phyloP scores from a whole-genome alignment of 2,888 invertebrate genomes.

The Danaus chrysippus region DNA sequence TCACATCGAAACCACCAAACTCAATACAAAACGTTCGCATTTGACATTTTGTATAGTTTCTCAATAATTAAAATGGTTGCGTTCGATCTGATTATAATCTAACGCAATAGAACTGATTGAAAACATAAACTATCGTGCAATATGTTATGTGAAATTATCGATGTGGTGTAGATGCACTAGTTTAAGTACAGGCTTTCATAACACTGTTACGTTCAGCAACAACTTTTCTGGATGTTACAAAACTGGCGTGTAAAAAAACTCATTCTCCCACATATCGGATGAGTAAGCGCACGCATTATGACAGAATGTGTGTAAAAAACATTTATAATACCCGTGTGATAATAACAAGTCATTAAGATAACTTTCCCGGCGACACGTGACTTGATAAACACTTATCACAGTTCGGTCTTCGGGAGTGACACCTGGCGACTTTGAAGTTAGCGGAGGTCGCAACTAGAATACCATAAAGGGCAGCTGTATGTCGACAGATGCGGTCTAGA shows the following conservation, averaged over 20 bases:
- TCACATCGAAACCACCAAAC: not conserved
- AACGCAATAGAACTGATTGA: not conserved
- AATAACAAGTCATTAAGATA: conserved; percentile 53
- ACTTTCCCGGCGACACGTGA: conserved; percentile 59
- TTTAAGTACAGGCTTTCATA: conserved; percentile 73
- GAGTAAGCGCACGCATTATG: conserved; percentile 62
- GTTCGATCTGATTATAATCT: too few relatives aligned
- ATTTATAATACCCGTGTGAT: conserved; percentile 50
- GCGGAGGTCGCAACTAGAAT: conserved; percentile 53
- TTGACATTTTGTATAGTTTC: too few relatives aligned
- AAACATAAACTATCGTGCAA: conserved; percentile 36
- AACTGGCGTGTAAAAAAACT: conserved; percentile 62
- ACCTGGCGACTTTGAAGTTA: conserved; percentile 66
- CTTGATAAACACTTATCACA: conserved; percentile 41
- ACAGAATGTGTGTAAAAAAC: conserved; percentile 45
- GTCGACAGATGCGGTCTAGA: conserved; percentile 75
- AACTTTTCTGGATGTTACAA: conserved; percentile 72
- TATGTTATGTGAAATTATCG: conserved; percentile 60
- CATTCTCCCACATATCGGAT: conserved; percentile 67
- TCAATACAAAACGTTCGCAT: too few relatives aligned
- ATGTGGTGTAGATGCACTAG: conserved; percentile 49
- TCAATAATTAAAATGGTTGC: too few relatives aligned
- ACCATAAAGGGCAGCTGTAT: conserved; percentile 69
- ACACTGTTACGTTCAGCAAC: conserved; percentile 68
- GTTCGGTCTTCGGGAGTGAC: conserved; percentile 34